These are phyloP conservation scores for Bettongia penicillata DNA, from an alignment of 2,113 vertebrate species.

Conservation along the genomic window DNA sequence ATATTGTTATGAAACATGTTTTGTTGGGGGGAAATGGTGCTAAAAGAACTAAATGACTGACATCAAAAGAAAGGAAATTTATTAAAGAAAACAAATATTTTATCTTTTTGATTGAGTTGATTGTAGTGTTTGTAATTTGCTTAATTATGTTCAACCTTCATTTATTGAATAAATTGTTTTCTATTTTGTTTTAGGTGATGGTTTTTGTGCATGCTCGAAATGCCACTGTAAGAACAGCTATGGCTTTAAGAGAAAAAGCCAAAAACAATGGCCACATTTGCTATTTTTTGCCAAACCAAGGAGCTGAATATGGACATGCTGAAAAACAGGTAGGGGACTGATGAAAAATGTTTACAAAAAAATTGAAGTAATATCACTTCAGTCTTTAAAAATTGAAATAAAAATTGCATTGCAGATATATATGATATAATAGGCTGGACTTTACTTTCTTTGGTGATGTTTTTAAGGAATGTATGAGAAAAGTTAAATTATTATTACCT, in stretches of 20 bases:
- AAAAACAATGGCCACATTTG: constrained; percentile 93
- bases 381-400: background rate
- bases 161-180: constrained; percentile 56
- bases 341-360: background rate
- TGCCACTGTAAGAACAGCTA: constrained; percentile 95
- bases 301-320: constrained; percentile 94
- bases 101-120: background rate
- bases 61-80: background rate
- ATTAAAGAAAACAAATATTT: background rate
- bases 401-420: background rate
- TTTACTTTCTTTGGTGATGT: constrained; percentile 35
- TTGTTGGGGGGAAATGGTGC: background rate
- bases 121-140: background rate
- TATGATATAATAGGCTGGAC: constrained; percentile 35
- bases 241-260: constrained; percentile 95
- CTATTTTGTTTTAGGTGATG: constrained; percentile 91
- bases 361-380: background rate
- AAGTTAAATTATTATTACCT: background rate
- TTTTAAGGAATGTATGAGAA: background rate
- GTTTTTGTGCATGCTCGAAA: constrained; percentile 99
- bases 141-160: constrained; percentile 23
- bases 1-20: background rate
- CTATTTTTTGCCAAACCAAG: constrained; percentile 91
- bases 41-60: background rate
- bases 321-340: constrained; percentile 91